These are phyloP conservation scores for Lochmaea crataegi DNA, from an alignment of 2,888 invertebrate species.

Conservation along the genomic window DNA sequence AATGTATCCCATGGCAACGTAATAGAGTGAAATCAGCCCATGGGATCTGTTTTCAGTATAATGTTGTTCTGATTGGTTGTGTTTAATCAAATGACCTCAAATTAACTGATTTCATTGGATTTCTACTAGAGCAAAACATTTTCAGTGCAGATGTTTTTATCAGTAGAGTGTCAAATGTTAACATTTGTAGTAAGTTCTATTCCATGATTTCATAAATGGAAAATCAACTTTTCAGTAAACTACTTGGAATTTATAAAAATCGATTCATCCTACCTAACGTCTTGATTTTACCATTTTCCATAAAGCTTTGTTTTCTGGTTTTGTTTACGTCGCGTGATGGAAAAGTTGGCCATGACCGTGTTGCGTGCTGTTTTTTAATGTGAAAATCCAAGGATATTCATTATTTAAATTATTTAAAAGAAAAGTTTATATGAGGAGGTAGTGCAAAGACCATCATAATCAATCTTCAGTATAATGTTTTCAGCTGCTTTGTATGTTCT, in stretches of 20 bases:
- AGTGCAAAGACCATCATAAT: neutral
- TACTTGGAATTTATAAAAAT: neutral
- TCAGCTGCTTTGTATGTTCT: neutral
- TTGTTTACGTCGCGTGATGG: slow-evolving; percentile 39
- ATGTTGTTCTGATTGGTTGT: too few relatives aligned
- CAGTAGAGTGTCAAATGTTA: too few relatives aligned
- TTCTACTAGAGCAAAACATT: too few relatives aligned
- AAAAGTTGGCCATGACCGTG: slow-evolving; percentile 40
- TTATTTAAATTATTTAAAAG: slow-evolving; percentile 32
- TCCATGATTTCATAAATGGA: too few relatives aligned
- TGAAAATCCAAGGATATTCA: slow-evolving; percentile 35
- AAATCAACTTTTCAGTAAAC: too few relatives aligned
- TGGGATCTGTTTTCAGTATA: too few relatives aligned
- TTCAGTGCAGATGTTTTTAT: too few relatives aligned
- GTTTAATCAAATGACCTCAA: too few relatives aligned
- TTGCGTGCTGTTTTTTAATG: slow-evolving; percentile 37
- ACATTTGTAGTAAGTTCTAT: too few relatives aligned
- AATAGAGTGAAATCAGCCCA: too few relatives aligned
- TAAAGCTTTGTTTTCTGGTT: slow-evolving; percentile 28
- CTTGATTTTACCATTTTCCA: slow-evolving; percentile 22
- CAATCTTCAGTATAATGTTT: neutral
- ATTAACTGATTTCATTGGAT: too few relatives aligned
- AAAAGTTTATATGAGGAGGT: neutral
- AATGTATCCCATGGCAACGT: too few relatives aligned
- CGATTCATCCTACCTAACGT: neutral